A percentile compares a stretch with the other conserved stretches of the same genome.
phyloP scores from a whole-genome alignment of 2,797 vertebrate species.

The Mallotus villosus region DNA sequence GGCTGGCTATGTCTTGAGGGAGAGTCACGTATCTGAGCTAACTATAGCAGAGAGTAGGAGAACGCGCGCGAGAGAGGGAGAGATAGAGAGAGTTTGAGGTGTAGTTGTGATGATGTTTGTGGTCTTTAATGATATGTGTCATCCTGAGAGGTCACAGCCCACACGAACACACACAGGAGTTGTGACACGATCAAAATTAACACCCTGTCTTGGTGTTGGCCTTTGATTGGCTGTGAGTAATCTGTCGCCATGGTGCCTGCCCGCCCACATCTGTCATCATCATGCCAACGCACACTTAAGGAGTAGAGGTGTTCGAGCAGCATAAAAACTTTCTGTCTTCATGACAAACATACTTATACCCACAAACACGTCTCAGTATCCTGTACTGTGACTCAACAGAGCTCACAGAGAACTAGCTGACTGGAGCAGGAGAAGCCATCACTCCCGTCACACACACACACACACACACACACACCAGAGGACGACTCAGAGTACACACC shows the following conservation, averaged over 20 bases:
- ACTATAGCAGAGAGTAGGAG: conserved; percentile 49
- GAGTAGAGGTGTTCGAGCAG: conserved; percentile 32
- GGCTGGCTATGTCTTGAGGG: conserved; percentile 38
- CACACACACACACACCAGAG: conserved; percentile 13
- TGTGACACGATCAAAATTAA: conserved; percentile 14
- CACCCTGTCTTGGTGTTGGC: conserved; percentile 52
- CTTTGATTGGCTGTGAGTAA: conserved; percentile 49
- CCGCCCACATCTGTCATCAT: conserved; percentile 32
- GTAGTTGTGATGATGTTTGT: conserved; percentile 11
- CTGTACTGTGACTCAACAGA: not conserved
- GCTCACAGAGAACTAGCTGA: too few species aligned
- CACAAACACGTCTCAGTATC: too few species aligned
- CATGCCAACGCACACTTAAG: conserved; percentile 50
- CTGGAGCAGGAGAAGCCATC: not conserved
- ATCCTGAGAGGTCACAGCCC: conserved; percentile 36
- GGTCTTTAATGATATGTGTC: conserved; percentile 4
- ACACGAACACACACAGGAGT: conserved; percentile 17
- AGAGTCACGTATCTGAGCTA: conserved; percentile 57
- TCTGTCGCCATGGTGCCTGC: conserved; percentile 51
- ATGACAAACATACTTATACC: not conserved
- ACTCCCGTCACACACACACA: conserved; percentile 4
- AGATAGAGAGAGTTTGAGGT: not conserved
- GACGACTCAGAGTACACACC: not conserved
- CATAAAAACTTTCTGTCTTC: conserved; percentile 21
- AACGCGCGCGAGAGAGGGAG: not conserved